A percentile compares a stretch with the other conserved stretches of the same genome.
Conservation (phyloP, 1,140 invertebrate genomes). For the Drosophila azteca region DNA sequence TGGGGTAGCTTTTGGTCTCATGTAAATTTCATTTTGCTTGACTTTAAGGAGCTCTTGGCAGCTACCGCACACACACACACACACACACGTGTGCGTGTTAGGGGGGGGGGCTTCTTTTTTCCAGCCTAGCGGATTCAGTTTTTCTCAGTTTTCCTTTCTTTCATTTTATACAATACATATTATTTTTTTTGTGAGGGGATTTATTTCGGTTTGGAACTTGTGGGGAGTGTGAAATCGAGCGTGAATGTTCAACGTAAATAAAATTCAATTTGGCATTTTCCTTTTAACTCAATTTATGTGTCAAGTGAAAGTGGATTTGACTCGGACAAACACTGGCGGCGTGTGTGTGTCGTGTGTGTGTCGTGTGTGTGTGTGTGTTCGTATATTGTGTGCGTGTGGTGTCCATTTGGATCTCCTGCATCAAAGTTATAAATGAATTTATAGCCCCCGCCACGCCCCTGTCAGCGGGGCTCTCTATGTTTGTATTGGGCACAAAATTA, state of each 20-base stretch:
- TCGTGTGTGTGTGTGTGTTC: slow-evolving; percentile 7
- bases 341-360: slow-evolving; percentile 6
- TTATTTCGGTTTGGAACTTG: slow-evolving; percentile 25
- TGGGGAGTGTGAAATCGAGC: slow-evolving; percentile 59
- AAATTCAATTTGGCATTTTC: slow-evolving; percentile 75
- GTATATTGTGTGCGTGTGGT: background rate
- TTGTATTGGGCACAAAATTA: slow-evolving; percentile 55
- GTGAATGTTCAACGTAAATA: slow-evolving; percentile 65
- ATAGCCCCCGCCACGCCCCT: slow-evolving; percentile 21
- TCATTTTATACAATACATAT: slow-evolving; percentile 3
- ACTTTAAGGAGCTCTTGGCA: slow-evolving; percentile 39
- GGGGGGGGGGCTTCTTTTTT: slow-evolving; percentile 21
- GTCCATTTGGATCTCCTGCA: slow-evolving; percentile 48
- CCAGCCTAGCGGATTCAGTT: slow-evolving; percentile 23
- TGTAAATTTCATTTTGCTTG: slow-evolving; percentile 50
- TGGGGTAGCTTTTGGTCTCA: slow-evolving; percentile 6
- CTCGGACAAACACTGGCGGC: slow-evolving; percentile 51
- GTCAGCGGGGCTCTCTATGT: background rate
- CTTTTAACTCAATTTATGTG: slow-evolving; percentile 73
- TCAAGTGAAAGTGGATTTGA: slow-evolving; percentile 71
- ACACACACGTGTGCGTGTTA: background rate
- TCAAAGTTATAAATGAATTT: slow-evolving; percentile 74
- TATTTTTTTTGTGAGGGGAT: slow-evolving; percentile 11
- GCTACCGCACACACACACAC: background rate
- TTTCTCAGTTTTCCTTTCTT: slow-evolving; percentile 6